Evolutionary conservation across 2,888 invertebrate genomes (phyloP).

Genomic region (Cryptus viduatorius): DNA sequence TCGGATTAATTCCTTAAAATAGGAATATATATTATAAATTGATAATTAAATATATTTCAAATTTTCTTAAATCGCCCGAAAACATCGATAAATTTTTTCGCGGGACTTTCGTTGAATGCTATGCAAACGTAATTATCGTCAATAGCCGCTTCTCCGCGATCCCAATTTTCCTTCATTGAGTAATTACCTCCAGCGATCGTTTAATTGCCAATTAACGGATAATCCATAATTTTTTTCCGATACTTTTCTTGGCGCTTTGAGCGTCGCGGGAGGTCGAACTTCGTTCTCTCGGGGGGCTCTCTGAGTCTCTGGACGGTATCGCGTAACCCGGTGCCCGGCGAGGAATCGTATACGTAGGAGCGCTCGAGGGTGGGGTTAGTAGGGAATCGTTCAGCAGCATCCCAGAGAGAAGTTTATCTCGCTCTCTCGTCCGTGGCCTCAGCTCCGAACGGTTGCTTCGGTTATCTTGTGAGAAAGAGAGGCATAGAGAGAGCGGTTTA

Average conservation of each 20-base stretch:
- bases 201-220: constrained; percentile 20
- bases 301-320: constrained; percentile 12
- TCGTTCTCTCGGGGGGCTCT: background rate
- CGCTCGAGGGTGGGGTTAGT: constrained; percentile 32
- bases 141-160: background rate
- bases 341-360: constrained; percentile 9
- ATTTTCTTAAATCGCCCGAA: no score
- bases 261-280: constrained; percentile 45
- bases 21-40: no score
- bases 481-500: constrained; percentile 17
- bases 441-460: no score
- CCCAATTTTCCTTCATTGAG: background rate
- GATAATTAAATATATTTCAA: no score
- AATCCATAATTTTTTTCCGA: background rate
- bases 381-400: constrained; percentile 15
- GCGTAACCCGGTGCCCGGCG: constrained; percentile 45
- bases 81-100: no score
- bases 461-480: background rate
- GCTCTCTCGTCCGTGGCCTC: background rate
- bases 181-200: background rate
- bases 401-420: background rate
- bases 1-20: no score
- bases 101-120: no score
- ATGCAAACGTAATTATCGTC: background rate
- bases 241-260: background rate